Evolutionary conservation across 2,113 vertebrate species (phyloP), one percentile per base, ranked within the genome.

Genomic region (Forbesichthys papilliferus): DNA sequence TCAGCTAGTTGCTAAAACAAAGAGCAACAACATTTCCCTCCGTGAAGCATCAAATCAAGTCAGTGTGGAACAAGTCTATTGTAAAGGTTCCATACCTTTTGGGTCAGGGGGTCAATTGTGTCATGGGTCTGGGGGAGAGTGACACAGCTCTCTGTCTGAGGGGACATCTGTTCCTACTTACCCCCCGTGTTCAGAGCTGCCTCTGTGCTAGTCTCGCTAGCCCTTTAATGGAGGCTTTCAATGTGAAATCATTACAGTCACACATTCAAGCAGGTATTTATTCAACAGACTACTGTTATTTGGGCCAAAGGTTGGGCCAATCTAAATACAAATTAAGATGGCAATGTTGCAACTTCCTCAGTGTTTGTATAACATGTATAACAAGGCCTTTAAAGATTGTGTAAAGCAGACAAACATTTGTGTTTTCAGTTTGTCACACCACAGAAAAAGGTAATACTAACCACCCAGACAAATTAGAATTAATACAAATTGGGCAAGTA

Each of bases 151-250:
- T 77, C 69, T 74, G 72, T 79, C 69, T 74, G 62, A 72, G 51
- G 14, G 65, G 64, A 65, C 86, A 89, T 91, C 89, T 92, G 89
- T 77, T 92, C 81, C 83, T 79, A 34, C 84, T 92, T 90, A 93
- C 86, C 86, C 77, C 77, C 61, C 59, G 11, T 76, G 84, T 87
- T 79, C 84, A 76, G 53, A 71, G 57, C 69, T 62, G 62, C 77
- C 79, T 66, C 81, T 82, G 61, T 68, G 72, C 64, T 81, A 68
- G 58, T 69, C 69, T 74, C 73, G 51, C 67, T 69, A 48, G 69
- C 64, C 56, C 68, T 66, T 34, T 18, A 72, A 68, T 27, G 16
- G 53, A 63, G 51, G 58, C 46, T 14, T 48, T 14, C 11, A 46
- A n/a, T 64, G 34, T 27, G 53, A 53, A 54, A 75, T 61, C 36